Percentiles rank a stretch among this genome's conserved stretches.
phyloP scores from a whole-genome alignment of 92 coral and sea anemone genomes.

The Bergia puertoricense region DNA sequence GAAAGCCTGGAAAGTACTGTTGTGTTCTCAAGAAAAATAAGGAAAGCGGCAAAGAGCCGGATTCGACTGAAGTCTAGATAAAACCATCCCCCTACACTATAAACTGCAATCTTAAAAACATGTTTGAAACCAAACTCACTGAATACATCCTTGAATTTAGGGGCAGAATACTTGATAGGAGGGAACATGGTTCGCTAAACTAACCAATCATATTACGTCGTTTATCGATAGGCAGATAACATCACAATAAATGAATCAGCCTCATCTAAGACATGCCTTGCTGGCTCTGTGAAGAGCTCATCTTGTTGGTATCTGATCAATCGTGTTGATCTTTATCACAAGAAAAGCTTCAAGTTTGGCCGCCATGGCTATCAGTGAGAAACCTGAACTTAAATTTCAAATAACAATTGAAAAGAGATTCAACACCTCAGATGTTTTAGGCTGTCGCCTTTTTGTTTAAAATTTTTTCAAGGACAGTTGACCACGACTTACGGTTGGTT shows the following conservation, averaged over 20 bases:
- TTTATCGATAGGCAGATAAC: not conserved
- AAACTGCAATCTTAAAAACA: no score
- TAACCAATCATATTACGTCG: not conserved
- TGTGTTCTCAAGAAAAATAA: not conserved
- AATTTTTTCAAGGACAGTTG: not conserved
- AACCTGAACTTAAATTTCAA: not conserved
- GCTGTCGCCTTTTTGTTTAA: not conserved
- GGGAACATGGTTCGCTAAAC: not conserved
- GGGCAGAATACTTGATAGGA: not conserved
- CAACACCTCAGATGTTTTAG: not conserved
- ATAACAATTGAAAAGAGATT: not conserved
- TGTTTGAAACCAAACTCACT: not conserved
- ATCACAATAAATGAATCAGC: slow-evolving; percentile 20
- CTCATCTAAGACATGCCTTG: slow-evolving; percentile 13
- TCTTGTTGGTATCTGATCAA: slow-evolving; percentile 13
- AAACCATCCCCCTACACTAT: not conserved
- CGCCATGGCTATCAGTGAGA: not conserved
- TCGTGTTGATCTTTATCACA: slow-evolving; percentile 31
- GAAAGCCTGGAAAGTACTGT: no score
- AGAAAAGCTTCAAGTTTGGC: slow-evolving; percentile 21
- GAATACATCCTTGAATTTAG: not conserved
- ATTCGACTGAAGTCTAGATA: not conserved
- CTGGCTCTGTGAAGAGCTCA: slow-evolving; percentile 21
- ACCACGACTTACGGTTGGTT: not conserved
- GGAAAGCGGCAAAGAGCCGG: not conserved